Evolutionary conservation across 2,797 vertebrate species (phyloP), one percentile per base, ranked within the genome.

Genomic region (Halcyon smyrnensis): DNA sequence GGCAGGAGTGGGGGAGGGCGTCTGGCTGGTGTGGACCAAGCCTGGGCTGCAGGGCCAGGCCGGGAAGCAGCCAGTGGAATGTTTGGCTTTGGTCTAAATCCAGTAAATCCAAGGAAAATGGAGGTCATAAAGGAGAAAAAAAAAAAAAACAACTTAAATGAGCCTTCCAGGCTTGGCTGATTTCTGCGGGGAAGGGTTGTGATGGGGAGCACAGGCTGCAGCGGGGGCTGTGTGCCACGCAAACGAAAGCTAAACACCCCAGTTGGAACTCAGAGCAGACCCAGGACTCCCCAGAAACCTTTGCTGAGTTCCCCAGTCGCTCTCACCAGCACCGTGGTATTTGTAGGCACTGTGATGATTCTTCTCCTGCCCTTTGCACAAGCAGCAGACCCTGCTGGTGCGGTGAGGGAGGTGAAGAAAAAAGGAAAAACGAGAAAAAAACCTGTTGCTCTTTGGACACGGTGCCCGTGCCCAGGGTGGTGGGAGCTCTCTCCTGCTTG

Each of bases 301-400:
- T 86, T 43, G 4, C 25, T n/a, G 77, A 70, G 30, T 30, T 83
- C 43, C 60, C 34, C 30, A 34, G 8, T 36, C 28, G 8, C 12
- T 84, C 24, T 20, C 70, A 30, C 28, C 64, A 77, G 32, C 30
- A 21, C 34, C 3, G 2, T 0, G 0, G 59, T 37, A 41, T 12
- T 5, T 54, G 69, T 51, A 46, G 15, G 13, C 43, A 15, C 45
- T 45, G 9, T 57, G 39, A 28, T 62, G 7, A 25, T 59, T 80
- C 37, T 77, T 67, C 53, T 79, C 50, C 54, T 77, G 37, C n/a
- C 36, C 39, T 80, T 78, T 1, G 0, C 53, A 63, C 32, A 80
- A 1, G 11, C 6, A 4, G 16, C 25, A 88, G 54, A 59, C 27
- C 12, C 9, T 2, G 2, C 37, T 69, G 60, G 15, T 0, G 0